phyloP scores from a whole-genome alignment of 2,797 vertebrate genomes.

The Hypotaenidia okinawae region DNA sequence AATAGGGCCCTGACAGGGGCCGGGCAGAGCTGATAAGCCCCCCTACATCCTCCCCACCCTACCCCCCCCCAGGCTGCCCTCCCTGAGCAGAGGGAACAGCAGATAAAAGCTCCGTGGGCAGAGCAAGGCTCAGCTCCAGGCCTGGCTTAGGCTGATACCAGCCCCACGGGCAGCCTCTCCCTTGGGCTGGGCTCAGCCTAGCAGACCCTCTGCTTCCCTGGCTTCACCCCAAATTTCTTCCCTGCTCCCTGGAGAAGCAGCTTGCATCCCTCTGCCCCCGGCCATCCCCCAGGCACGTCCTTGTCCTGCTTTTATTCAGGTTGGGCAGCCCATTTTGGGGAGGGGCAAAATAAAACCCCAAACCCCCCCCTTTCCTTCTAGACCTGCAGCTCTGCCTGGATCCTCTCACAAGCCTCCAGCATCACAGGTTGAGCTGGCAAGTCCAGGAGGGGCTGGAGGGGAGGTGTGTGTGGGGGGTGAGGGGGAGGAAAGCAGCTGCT shows the following conservation, averaged over 20 bases:
- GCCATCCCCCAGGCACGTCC: not conserved
- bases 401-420: not conserved
- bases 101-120: constrained; percentile 21
- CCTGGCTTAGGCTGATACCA: constrained; percentile 36
- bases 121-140: constrained; percentile 21
- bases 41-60: not conserved
- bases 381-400: not conserved
- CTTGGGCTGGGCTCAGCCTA: not conserved
- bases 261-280: rapidly evolving
- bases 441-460: constrained; percentile 21
- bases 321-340: not conserved
- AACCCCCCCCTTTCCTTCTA: not conserved
- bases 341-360: too few relatives aligned
- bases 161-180: not conserved
- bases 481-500: constrained; percentile 62
- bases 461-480: not conserved
- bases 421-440: not conserved
- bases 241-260: not conserved
- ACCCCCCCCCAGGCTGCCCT: not conserved
- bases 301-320: not conserved
- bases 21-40: not conserved
- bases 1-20: not conserved
- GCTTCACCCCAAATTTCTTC: not conserved
- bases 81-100: not conserved
- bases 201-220: rapidly evolving